These are phyloP conservation scores for Arvicanthis niloticus DNA, from an alignment of 2,113 vertebrate species.

Conservation along the genomic window DNA sequence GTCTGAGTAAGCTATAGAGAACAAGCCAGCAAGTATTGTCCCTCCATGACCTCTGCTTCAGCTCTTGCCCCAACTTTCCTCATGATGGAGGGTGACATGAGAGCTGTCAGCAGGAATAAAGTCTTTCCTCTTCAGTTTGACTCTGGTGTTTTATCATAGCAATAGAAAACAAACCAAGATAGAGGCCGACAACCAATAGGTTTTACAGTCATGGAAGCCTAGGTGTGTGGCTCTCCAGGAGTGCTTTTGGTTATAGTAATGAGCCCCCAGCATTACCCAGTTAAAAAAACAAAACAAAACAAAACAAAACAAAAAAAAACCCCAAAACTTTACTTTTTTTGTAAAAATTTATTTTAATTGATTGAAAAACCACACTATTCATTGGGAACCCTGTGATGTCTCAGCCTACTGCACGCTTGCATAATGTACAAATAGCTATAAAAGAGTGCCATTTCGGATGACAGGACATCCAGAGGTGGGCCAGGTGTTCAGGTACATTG, in stretches of 20 bases:
- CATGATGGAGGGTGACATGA: not conserved
- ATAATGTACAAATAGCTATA: not conserved
- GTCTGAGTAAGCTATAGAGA: not conserved
- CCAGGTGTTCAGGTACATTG: not conserved
- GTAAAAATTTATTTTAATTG: not conserved
- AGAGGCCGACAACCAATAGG: not conserved
- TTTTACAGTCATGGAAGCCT: not conserved
- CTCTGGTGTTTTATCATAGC: not conserved
- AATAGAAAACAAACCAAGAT: not conserved
- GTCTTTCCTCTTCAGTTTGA: not conserved
- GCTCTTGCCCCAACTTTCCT: not conserved
- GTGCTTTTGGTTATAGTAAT: not conserved
- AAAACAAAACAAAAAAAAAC: not conserved
- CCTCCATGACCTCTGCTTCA: not conserved
- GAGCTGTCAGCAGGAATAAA: not conserved
- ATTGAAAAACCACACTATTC: not conserved
- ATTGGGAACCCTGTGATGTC: not conserved
- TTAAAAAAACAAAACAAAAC: not conserved
- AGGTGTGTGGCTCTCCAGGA: not conserved
- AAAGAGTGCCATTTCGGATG: not conserved
- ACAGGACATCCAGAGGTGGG: not conserved
- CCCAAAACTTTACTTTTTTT: not conserved
- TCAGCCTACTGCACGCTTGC: not conserved
- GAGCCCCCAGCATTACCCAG: not conserved
- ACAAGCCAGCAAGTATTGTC: not conserved